phyloP scores from a whole-genome alignment of 1,140 invertebrate species.

The Eriocheir sinensis region DNA sequence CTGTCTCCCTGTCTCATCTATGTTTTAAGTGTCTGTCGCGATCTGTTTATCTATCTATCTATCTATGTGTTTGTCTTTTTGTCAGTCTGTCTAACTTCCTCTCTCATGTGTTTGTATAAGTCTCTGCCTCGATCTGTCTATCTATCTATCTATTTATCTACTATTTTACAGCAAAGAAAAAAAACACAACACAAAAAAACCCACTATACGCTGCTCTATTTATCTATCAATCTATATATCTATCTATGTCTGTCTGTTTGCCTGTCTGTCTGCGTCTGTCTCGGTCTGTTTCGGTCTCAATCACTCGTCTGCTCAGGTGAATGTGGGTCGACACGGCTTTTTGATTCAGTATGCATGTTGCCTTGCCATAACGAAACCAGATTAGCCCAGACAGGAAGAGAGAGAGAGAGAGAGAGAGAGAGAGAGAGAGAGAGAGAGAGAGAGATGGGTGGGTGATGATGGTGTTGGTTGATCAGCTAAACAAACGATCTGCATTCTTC shows the following conservation, averaged over 20 bases:
- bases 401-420: background rate
- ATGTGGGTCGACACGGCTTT: no score
- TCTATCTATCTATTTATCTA: constrained; percentile 39
- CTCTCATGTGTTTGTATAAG: no score
- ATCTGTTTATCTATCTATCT: background rate
- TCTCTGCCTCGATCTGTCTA: background rate
- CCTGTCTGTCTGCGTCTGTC: constrained; percentile 26
- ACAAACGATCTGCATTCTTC: background rate
- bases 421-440: background rate
- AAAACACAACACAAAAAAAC: no score
- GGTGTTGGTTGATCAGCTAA: background rate
- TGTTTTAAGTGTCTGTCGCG: background rate
- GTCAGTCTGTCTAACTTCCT: constrained; percentile 31
- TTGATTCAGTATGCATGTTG: no score
- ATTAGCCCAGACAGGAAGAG: background rate
- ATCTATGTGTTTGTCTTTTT: constrained; percentile 33
- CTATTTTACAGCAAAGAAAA: no score
- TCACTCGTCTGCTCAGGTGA: no score
- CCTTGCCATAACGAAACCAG: no score
- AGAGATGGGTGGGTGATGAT: background rate
- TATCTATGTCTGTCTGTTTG: constrained; percentile 18
- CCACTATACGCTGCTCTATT: constrained; percentile 29
- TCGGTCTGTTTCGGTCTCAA: no score
- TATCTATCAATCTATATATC: constrained; percentile 42
- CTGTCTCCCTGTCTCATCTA: background rate